Evolutionary conservation across 1,140 invertebrate species (phyloP).

Genomic region (Orchestia grillus): DNA sequence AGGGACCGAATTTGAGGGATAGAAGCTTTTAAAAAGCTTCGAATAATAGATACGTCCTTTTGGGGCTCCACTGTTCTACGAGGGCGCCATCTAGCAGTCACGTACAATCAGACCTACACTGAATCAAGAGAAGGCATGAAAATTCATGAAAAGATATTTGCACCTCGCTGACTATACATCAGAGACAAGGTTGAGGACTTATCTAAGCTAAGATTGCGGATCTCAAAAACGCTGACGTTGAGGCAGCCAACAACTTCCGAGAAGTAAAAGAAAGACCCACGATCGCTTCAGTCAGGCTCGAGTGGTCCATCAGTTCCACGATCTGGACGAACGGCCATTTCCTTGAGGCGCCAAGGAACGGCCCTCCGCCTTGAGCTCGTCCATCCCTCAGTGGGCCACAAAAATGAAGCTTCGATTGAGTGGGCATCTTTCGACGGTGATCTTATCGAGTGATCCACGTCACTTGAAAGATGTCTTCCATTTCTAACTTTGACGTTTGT

Average conservation of each 20-base stretch:
- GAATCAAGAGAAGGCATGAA: too few relatives aligned
- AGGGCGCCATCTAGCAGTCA: too few relatives aligned
- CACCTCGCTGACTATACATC: background rate
- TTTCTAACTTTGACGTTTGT: background rate
- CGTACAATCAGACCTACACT: too few relatives aligned
- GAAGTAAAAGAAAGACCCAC: background rate
- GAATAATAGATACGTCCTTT: too few relatives aligned
- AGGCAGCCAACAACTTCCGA: background rate
- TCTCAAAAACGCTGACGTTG: background rate
- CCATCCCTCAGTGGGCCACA: background rate
- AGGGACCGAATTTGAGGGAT: too few relatives aligned
- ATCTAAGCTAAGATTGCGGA: background rate
- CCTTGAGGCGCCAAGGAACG: background rate
- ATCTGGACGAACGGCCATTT: background rate
- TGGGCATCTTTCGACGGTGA: background rate
- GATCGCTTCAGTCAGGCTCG: background rate
- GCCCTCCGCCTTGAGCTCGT: background rate
- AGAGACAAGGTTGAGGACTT: background rate
- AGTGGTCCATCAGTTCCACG: background rate
- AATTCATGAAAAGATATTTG: background rate
- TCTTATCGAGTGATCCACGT: background rate
- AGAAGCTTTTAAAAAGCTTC: too few relatives aligned
- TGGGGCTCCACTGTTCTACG: too few relatives aligned
- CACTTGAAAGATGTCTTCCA: background rate
- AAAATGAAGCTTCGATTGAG: slow-evolving; percentile 8